Evolutionary conservation across 2,113 vertebrate species (phyloP), one percentile per base, ranked within the genome.

Genomic region (Hyaena hyaena): DNA sequence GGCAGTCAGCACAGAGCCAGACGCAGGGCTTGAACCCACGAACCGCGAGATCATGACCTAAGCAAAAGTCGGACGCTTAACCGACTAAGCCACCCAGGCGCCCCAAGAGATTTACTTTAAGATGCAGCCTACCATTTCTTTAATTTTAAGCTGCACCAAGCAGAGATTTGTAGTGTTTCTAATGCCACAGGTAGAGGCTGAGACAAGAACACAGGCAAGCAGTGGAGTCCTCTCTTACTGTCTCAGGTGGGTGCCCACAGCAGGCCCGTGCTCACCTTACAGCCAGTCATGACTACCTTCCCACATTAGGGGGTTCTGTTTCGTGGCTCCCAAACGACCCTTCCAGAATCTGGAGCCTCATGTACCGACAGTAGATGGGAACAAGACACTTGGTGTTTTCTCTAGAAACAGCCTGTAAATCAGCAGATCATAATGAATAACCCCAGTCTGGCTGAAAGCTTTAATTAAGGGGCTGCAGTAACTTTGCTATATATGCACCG

Each of bases 381-480:
- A 90, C 24, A 76, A 94, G 73, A 68, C 69, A 63, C 88, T 97
- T 96, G 86, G n/a, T 96, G 90, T 71, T 97, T 98, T 88, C 1
- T 96, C 91, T 93, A 93, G 93, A 97, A 98, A 97, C 31, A 93
- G 94, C 66, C 96, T 93, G 94, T 90, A 83, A 96, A 61, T 97
- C 98, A 97, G 97, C 97, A 69, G 94, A 96, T 97, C 97, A 93
- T 68, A 94, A 98, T 98, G 97, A 97, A 97, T 98, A 95, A 97
- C 74, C 98, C 95, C 97, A 95, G 83, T 97, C 98, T 98, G 96
- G 86, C 95, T 98, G 90, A 98, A 97, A 98, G 96, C 98, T 97
- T 98, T 96, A 84, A 97, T 98, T 93, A 86, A 69, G 10, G 84
- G 97, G 89, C 96, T 87, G 85, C 94, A 96, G 93, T 53, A 88